A percentile compares a stretch with the other conserved stretches of the same genome.
These are phyloP conservation scores for Sinohyriopsis cumingii DNA, from an alignment of 2,888 invertebrate species.

Conservation along the genomic window DNA sequence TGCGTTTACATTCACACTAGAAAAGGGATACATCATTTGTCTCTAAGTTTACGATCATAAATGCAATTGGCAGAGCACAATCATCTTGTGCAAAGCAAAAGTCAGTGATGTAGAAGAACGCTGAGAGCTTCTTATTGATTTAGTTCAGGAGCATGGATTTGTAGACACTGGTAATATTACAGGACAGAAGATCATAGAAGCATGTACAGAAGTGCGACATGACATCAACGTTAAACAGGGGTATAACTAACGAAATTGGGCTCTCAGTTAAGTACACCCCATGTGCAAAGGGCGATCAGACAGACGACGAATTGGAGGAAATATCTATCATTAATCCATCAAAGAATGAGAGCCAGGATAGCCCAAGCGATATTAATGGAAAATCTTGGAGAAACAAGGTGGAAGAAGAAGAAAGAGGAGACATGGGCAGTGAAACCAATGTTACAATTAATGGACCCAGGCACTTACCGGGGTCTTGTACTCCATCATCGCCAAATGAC, in stretches of 20 bases:
- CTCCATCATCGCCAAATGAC: slow-evolving; percentile 40
- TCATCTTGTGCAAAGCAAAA: no score
- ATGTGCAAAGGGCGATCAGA: slow-evolving; percentile 66
- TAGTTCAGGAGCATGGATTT: not conserved
- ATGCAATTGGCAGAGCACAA: no score
- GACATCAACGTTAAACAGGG: slow-evolving; percentile 50
- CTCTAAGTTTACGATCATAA: no score
- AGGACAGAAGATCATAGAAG: not conserved
- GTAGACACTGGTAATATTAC: not conserved
- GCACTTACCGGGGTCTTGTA: slow-evolving; percentile 75
- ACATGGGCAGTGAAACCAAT: slow-evolving; percentile 25
- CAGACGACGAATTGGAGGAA: slow-evolving; percentile 78
- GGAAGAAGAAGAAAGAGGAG: slow-evolving; percentile 64
- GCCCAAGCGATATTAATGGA: slow-evolving; percentile 29
- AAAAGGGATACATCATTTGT: no score
- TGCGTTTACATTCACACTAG: no score
- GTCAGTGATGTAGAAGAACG: no score
- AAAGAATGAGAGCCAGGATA: slow-evolving; percentile 55
- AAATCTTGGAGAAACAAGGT: slow-evolving; percentile 76
- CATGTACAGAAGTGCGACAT: slow-evolving; percentile 32
- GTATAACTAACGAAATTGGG: slow-evolving; percentile 46
- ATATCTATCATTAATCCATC: slow-evolving; percentile 79
- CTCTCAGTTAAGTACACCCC: slow-evolving; percentile 69
- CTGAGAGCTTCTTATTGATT: no score
- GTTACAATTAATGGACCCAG: slow-evolving; percentile 76